phyloP scores from a whole-genome alignment of 2,113 vertebrate species.

The Alligator sinensis region DNA sequence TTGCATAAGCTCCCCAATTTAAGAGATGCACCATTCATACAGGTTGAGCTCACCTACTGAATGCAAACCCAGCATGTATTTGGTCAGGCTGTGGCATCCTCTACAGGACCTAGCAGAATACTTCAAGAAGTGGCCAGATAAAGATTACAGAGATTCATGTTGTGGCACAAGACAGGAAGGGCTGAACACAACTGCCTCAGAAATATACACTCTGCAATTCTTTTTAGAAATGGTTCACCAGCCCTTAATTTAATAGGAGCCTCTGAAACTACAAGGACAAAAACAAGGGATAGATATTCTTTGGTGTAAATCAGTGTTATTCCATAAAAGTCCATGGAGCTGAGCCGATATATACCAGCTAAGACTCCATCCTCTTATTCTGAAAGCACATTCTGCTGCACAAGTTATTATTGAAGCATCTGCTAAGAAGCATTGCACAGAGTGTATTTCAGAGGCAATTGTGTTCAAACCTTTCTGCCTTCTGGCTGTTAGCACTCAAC shows the following conservation, averaged over 20 bases:
- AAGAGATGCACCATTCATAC: neutral
- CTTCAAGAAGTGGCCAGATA: neutral
- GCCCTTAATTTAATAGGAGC: rapidly evolving
- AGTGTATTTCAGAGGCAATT: neutral
- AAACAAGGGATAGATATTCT: rapidly evolving
- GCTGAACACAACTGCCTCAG: too few relatives aligned
- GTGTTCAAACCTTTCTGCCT: neutral
- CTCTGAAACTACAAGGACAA: neutral
- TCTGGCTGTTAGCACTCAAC: neutral
- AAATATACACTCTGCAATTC: neutral
- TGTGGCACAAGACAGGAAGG: neutral
- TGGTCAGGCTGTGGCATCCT: neutral
- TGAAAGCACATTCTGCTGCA: neutral
- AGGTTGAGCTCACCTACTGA: neutral
- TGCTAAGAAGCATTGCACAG: neutral
- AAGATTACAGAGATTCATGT: neutral
- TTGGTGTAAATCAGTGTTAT: neutral
- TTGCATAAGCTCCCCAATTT: neutral
- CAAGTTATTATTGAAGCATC: neutral
- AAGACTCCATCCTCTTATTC: neutral
- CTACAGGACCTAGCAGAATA: neutral
- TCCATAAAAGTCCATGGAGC: neutral
- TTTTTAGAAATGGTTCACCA: neutral
- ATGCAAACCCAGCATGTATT: rapidly evolving
- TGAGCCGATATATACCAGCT: neutral